Evolutionary conservation across 2,113 vertebrate genomes (phyloP).

Genomic region (Dicaeum eximium): DNA sequence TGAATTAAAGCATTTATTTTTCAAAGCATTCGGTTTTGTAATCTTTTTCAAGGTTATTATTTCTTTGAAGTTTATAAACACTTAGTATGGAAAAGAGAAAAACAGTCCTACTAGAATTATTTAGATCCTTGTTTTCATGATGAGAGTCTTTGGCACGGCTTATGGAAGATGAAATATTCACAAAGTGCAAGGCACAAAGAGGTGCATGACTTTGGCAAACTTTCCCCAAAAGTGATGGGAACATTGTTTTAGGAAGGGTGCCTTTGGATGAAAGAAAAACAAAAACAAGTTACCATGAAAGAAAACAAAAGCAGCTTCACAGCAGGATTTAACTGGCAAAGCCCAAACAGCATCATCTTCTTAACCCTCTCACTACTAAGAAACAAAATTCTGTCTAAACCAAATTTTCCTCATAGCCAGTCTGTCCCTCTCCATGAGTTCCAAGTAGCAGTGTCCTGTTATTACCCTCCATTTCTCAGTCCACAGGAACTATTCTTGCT

Average conservation of each 20-base stretch:
- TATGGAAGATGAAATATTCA: slow-evolving; percentile 14
- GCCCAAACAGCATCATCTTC: background rate
- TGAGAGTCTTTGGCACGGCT: background rate
- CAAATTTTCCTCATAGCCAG: background rate
- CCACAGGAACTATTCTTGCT: background rate
- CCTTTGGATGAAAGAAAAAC: background rate
- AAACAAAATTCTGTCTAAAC: background rate
- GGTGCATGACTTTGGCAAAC: background rate
- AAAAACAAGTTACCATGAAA: background rate
- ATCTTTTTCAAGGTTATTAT: background rate
- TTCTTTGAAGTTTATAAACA: background rate
- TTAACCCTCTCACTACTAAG: background rate
- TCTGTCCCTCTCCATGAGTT: background rate
- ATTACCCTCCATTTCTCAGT: background rate
- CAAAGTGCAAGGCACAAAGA: background rate
- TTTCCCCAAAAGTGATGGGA: background rate
- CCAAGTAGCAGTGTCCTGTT: background rate
- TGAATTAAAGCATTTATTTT: background rate
- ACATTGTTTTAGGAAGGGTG: background rate
- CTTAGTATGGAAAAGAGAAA: background rate
- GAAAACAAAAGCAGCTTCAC: background rate
- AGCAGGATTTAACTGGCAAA: background rate
- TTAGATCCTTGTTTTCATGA: background rate
- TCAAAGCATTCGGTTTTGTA: background rate
- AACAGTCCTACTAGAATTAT: background rate